Percentiles rank a stretch among this genome's conserved stretches.
These are phyloP conservation scores for Hephaestus fuliginosus DNA, from an alignment of 2,797 vertebrate genomes.

Conservation along the genomic window DNA sequence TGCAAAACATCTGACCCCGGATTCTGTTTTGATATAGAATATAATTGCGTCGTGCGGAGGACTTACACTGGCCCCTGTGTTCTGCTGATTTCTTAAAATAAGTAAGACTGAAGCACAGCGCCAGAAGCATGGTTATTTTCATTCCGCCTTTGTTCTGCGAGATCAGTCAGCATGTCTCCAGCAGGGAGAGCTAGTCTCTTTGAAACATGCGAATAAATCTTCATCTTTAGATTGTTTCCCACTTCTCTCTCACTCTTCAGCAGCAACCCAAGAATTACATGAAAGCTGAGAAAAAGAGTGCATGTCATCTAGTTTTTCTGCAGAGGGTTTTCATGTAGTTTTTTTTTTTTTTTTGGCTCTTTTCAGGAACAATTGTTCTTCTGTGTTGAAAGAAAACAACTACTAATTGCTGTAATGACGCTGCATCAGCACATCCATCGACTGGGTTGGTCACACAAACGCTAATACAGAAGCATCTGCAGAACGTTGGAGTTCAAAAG, in stretches of 20 bases:
- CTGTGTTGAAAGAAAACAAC: not conserved
- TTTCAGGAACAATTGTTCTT: slow-evolving; percentile 20
- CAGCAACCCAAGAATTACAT: slow-evolving; percentile 28
- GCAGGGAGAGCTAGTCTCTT: slow-evolving; percentile 59
- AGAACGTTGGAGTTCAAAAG: not conserved
- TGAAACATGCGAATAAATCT: slow-evolving; percentile 70
- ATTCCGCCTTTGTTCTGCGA: slow-evolving; percentile 71
- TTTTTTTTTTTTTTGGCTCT: not conserved
- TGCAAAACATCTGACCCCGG: slow-evolving; percentile 70
- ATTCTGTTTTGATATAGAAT: slow-evolving; percentile 65
- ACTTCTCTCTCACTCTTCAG: slow-evolving; percentile 35
- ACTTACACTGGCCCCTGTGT: slow-evolving; percentile 57
- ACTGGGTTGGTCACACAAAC: slow-evolving; percentile 18
- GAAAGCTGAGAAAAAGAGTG: slow-evolving; percentile 17
- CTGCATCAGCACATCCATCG: slow-evolving; percentile 19
- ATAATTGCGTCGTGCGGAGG: slow-evolving; percentile 64
- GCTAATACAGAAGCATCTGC: slow-evolving; percentile 17
- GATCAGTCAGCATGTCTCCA: slow-evolving; percentile 74
- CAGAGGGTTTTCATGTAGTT: slow-evolving; percentile 29
- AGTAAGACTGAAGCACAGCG: slow-evolving; percentile 51
- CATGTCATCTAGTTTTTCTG: slow-evolving; percentile 32
- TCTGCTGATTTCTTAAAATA: slow-evolving; percentile 76
- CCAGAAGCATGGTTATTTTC: slow-evolving; percentile 68
- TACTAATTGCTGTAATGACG: slow-evolving; percentile 32
- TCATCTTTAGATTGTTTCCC: slow-evolving; percentile 63